Evolutionary conservation across 2,113 vertebrate species (phyloP), one percentile per base, ranked within the genome.

Genomic region (Chaetops frenatus): DNA sequence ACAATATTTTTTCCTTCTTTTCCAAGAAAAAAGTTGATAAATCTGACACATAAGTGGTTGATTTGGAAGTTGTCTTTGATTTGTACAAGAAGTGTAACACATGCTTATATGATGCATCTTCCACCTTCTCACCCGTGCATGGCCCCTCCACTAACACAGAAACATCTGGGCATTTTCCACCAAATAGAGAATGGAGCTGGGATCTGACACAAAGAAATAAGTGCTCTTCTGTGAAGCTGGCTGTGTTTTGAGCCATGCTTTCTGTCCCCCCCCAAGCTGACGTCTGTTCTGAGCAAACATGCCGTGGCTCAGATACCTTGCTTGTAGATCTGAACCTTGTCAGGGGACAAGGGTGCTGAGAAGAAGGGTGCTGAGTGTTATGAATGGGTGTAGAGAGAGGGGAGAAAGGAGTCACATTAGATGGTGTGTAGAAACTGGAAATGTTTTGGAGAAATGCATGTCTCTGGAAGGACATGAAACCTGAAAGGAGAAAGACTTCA

Each of bases 51-150:
- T 29, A 35, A 69, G 10, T 47, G 25, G 6, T n/a, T 35, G 35
- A 71, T 38, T 54, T 67, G 35, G 21, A 90, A 31, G 14, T 22
- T 28, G 12, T 16, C 31, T 87, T 73, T 10, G 12, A 0, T 71
- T 79, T 58, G 12, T 67, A 82, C 38, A 61, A 50, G 16, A 38
- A n/a, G 11, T 6, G 24, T 40, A 74, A 45, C 19, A 10, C 10
- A 42, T 0, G 0, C 11, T 60, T 10, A 8, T 3, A 12, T 29
- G 23, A 33, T 1, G 3, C 45, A 65, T 45, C 40, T 73, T 24
- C 15, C 28, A 20, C 31, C 16, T 66, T 67, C 82, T 62, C 35
- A 58, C 21, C 4, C 15, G 35, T 42, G 25, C 18, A 15, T 2
- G 2, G 25, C 11, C 22, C 27, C 45, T 70, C 27, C 40, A 38